Conservation (phyloP, 2,797 vertebrate genomes). For the Leptatherina wallacei region DNA sequence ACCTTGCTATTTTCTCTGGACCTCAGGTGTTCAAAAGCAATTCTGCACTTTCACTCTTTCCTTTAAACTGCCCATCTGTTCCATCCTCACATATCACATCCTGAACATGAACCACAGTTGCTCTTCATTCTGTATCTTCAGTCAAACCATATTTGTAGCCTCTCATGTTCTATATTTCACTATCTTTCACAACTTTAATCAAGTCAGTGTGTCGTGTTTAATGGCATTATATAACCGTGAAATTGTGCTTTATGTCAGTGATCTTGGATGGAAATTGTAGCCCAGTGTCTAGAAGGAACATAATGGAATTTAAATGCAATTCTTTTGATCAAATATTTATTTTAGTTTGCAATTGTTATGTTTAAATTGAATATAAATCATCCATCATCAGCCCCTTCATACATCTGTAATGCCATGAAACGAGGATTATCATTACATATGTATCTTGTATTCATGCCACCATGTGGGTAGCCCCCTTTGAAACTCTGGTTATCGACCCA, state of each 20-base stretch:
- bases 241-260: conserved; percentile 38
- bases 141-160: conserved; percentile 18
- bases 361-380: background rate
- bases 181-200: background rate
- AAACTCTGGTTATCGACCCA: background rate
- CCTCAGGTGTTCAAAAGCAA: background rate
- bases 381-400: background rate
- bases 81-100: conserved; percentile 18
- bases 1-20: conserved; percentile 1
- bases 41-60: background rate
- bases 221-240: conserved; percentile 55
- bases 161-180: conserved; percentile 16
- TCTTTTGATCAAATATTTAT: background rate
- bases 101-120: background rate
- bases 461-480: background rate
- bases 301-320: conserved; percentile 34
- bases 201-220: conserved; percentile 33
- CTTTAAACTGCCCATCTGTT: conserved; percentile 10
- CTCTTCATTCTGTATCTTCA: conserved; percentile 7
- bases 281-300: conserved; percentile 35
- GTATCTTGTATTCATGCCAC: background rate
- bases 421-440: background rate
- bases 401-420: background rate
- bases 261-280: conserved; percentile 30
- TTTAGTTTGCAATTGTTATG: background rate